Evolutionary conservation across 2,888 invertebrate genomes (phyloP), one percentile per base, ranked within the genome.

Genomic region (Beris chalybata): DNA sequence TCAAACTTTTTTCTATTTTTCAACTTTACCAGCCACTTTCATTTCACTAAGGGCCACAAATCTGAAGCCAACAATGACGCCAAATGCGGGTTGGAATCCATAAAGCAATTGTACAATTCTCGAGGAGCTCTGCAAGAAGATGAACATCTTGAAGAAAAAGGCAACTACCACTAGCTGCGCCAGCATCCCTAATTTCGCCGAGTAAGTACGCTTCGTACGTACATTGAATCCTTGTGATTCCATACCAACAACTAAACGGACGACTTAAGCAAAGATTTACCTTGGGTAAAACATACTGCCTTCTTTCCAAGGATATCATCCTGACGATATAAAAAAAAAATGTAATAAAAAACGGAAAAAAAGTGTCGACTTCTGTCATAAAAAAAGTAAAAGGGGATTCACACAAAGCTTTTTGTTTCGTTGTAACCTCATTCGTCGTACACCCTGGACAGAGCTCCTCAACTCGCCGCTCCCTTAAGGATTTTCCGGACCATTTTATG

Each of bases 401-500:
- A 59, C 65, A 59, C 65, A 59, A 50, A 48, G 58, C 22, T 30
- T 67, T 67, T 64, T 67, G 53, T 67, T 55, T 57, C 13, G 31
- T 31, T n/a, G 9, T 12, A 12, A 38, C 15, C 9, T 56, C 38
- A 15, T n/a, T 32, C 9, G 12, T n/a, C 31, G 9, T 54, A 54
- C 54, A 31, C 31, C 13, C 54, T 31, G 15, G 54, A 32, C 11
- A 13, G 31, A 54, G 29, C n/a, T 7, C 31, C 11, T 44, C 61
- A 50, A 64, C 54, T 59, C 64, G 55, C 59, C 59, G 55, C 52
- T 52, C 38, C 38, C 61, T 61, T 38, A 32, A 61, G 52, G 50
- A 61, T 58, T 65, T 68, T 47, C 56, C 63, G 66, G 68, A 68
- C 57, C 64, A 64, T 68, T 68, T 68, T 68, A 68, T 68, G 65